A percentile compares a stretch with the other conserved stretches of the same genome.
Conservation (phyloP, 2,113 vertebrate genomes). For the Oxyura jamaicensis region DNA sequence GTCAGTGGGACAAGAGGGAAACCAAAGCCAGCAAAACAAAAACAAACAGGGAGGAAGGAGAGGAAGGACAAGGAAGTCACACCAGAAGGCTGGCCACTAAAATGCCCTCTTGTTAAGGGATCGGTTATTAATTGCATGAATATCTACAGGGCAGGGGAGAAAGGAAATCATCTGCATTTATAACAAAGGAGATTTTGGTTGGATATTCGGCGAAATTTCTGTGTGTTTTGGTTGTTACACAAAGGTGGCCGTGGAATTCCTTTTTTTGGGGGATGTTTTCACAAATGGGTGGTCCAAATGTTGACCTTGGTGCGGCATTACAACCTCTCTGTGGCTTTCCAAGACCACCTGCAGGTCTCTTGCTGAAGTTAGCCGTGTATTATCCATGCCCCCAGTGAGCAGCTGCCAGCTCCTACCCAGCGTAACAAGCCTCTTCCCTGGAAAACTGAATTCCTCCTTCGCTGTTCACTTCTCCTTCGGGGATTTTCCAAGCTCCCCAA, state of each 20-base stretch:
- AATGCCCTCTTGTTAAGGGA: background rate
- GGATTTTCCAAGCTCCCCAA: background rate
- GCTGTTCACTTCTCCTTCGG: background rate
- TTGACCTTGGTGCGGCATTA: accelerated
- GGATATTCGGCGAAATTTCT: background rate
- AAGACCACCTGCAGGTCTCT: background rate
- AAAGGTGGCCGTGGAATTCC: background rate
- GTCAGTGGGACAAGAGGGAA: background rate
- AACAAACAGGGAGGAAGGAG: background rate
- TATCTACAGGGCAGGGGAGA: background rate
- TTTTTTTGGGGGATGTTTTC: background rate
- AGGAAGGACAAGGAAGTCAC: constrained; percentile 10
- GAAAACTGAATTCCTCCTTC: background rate
- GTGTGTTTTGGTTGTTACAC: background rate
- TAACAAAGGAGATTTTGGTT: background rate
- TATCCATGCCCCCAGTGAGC: background rate
- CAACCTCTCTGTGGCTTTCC: background rate
- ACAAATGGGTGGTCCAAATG: accelerated
- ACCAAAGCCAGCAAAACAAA: background rate
- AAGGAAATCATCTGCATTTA: background rate
- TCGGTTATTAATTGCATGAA: background rate
- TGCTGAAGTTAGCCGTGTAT: no score
- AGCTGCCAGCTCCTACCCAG: background rate
- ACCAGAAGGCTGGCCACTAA: background rate
- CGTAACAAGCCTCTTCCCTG: background rate